These are phyloP conservation scores for Drosophila pruinosa DNA, from an alignment of 1,140 invertebrate species.

Conservation along the genomic window DNA sequence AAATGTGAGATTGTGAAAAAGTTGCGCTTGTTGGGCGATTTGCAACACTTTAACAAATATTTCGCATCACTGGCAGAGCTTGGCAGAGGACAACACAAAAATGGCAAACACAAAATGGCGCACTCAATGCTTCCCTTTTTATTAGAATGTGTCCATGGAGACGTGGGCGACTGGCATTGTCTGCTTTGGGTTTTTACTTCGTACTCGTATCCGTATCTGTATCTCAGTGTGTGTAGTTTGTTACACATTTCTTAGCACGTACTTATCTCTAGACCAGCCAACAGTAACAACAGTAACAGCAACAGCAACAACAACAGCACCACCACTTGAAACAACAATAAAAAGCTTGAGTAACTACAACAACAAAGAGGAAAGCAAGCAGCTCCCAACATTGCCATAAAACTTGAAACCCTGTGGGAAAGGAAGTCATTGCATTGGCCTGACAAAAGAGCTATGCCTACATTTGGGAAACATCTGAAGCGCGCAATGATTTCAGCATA, in stretches of 20 bases:
- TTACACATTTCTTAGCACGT: conserved; percentile 77
- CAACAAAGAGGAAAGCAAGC: conserved; percentile 19
- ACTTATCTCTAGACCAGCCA: conserved; percentile 62
- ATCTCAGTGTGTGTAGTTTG: conserved; percentile 51
- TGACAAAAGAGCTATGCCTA: conserved; percentile 28
- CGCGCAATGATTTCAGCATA: conserved; percentile 5
- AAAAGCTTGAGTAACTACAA: conserved; percentile 61
- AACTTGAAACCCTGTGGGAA: conserved; percentile 32
- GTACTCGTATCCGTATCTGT: conserved; percentile 30
- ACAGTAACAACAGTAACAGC: conserved; percentile 41
- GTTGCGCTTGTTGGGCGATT: neutral
- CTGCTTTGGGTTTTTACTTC: conserved; percentile 26
- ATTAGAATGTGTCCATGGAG: conserved; percentile 77
- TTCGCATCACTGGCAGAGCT: conserved; percentile 48
- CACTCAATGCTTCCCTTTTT: conserved; percentile 69
- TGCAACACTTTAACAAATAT: conserved; percentile 21
- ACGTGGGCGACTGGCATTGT: conserved; percentile 73
- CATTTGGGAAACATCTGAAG: conserved; percentile 17
- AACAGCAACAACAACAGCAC: conserved; percentile 10
- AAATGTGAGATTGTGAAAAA: neutral
- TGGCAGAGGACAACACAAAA: conserved; percentile 39
- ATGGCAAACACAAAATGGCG: conserved; percentile 60
- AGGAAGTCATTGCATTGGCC: conserved; percentile 19
- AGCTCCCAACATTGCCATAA: conserved; percentile 36
- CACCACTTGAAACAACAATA: conserved; percentile 70